phyloP scores from a whole-genome alignment of 2,113 vertebrate genomes.

The Chunga burmeisteri region DNA sequence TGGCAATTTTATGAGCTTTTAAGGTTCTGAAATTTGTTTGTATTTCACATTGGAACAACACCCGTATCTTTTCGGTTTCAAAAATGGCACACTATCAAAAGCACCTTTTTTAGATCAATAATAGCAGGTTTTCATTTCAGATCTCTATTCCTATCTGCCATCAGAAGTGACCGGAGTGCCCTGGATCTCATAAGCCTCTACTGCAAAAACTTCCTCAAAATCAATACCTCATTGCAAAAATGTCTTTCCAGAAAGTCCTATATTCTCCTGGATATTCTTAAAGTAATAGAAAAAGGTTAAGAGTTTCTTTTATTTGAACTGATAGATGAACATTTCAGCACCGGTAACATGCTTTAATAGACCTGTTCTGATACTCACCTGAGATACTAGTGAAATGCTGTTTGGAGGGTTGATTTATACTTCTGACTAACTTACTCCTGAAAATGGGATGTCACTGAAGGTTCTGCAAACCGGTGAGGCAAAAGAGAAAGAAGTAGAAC shows the following conservation, averaged over 20 bases:
- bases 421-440: not conserved
- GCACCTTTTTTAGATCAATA: not conserved
- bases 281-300: not conserved
- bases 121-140: not conserved
- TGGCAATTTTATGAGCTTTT: not conserved
- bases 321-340: not conserved
- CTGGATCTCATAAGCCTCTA: not conserved
- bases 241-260: not conserved
- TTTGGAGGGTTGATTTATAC: not conserved
- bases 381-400: not conserved
- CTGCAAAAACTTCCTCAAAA: conserved; percentile 23
- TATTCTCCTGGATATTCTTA: not conserved
- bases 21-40: not conserved
- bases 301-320: not conserved
- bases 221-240: conserved; percentile 29
- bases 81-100: not conserved
- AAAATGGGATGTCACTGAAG: not conserved
- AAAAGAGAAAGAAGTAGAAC: not conserved
- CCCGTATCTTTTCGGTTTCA: not conserved
- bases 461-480: not conserved
- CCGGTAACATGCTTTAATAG: not conserved
- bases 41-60: not conserved
- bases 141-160: not conserved
- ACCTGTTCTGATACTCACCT: not conserved
- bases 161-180: not conserved